A percentile compares a stretch with the other conserved stretches of the same genome.
Evolutionary conservation across 2,797 vertebrate species (phyloP).

Genomic region (Enteromius radiatus): DNA sequence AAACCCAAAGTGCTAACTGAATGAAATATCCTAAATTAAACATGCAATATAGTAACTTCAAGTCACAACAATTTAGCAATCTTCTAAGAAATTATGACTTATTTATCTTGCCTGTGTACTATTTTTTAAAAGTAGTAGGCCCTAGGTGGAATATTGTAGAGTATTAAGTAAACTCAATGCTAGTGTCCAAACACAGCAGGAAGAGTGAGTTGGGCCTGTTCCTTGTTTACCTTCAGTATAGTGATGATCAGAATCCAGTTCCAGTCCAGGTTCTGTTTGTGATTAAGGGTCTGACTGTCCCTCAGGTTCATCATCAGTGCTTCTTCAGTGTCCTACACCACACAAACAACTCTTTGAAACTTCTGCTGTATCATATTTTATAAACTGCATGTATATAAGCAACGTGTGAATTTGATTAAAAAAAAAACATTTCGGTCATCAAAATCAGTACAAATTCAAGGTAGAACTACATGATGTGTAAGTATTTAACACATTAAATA

Average conservation of each 20-base stretch:
- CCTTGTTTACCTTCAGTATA: slow-evolving; percentile 82
- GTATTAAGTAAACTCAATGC: not conserved
- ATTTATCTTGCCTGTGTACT: not conserved
- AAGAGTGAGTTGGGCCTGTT: not conserved
- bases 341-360: slow-evolving; percentile 23
- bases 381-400: not conserved
- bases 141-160: not conserved
- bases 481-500: not conserved
- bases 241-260: slow-evolving; percentile 89
- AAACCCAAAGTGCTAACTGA: not conserved
- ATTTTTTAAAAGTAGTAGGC: not conserved
- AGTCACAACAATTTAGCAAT: not conserved
- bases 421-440: not conserved
- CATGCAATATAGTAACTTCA: not conserved
- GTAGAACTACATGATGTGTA: not conserved
- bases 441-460: not conserved
- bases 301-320: slow-evolving; percentile 83
- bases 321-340: slow-evolving; percentile 85
- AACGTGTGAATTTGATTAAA: not conserved
- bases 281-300: slow-evolving; percentile 87
- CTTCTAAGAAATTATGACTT: not conserved
- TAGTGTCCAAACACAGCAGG: not conserved
- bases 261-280: slow-evolving; percentile 89
- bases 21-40: not conserved
- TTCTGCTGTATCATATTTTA: not conserved